Evolutionary conservation across 2,888 invertebrate species (phyloP).

Genomic region (Latrodectus elegans): DNA sequence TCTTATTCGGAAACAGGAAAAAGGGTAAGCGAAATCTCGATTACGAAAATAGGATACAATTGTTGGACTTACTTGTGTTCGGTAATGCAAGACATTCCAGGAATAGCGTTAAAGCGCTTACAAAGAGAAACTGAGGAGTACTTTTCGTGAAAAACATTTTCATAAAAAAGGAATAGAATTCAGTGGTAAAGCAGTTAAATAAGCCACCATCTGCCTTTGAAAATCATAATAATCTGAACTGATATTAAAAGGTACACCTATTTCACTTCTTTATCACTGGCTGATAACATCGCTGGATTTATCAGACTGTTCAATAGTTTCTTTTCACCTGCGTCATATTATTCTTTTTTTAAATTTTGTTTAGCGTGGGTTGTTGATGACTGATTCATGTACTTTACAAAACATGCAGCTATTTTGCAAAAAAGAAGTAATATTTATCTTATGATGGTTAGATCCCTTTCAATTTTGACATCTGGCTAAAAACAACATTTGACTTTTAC

Average conservation of each 20-base stretch:
- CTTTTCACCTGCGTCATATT: not conserved
- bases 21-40: too few relatives aligned
- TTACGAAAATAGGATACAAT: too few relatives aligned
- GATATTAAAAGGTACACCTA: conserved; percentile 4
- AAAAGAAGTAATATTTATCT: too few relatives aligned
- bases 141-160: conserved; percentile 19
- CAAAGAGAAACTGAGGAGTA: not conserved
- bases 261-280: conserved; percentile 23
- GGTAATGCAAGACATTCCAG: conserved; percentile 12
- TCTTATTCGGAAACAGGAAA: not conserved
- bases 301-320: conserved; percentile 11
- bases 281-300: conserved; percentile 21
- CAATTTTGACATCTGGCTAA: too few relatives aligned
- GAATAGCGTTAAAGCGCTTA: conserved; percentile 2
- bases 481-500: too few relatives aligned
- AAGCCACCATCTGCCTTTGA: conserved; percentile 13
- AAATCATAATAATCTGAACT: conserved; percentile 1
- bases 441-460: too few relatives aligned
- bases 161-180: too few relatives aligned
- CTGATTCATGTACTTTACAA: too few relatives aligned
- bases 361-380: conserved; percentile 16
- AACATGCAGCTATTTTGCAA: too few relatives aligned
- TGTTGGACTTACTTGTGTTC: conserved; percentile 24
- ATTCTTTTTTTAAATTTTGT: too few relatives aligned
- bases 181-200: too few relatives aligned